Base-by-base conservation (phyloP, 2,888 invertebrate genomes). In the Stenolophus ochropezus region DNA sequence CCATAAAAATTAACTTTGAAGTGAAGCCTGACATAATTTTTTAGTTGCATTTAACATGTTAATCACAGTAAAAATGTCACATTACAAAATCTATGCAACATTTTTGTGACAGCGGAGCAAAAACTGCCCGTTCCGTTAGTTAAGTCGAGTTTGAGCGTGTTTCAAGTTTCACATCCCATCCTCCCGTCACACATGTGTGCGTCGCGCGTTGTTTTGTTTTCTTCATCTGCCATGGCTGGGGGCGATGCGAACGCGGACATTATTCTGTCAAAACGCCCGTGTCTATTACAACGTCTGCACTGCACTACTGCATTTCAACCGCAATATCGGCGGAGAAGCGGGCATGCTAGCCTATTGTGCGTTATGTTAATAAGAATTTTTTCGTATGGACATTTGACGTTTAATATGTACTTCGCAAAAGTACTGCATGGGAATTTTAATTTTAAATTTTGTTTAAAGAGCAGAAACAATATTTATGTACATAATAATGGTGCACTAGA, bases 281-380 rank as follows among this genome's bases (percentile, higher is more conserved):
- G 53, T 53, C 20, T 53, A 18, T 53, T 53, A 53, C 16, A 53
- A 18, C 49, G 16, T 49, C 49, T 49, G 42, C 2, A n/a, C 14
- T 49, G 49, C 53, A 53, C 20, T 53, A 5, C 8, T 53, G 20
- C 53, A 16, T 5, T n/a, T n/a, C n/a, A n/a, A n/a, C 18, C 20
- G 53, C 53, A 53, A 53, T 53, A 53, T 53, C 20, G 53, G 53
- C 2, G 16, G 53, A 49, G 49, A 49, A 49, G 49, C 16, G 16
- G n/a, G 49, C 16, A 16, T 18, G 53, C 53, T 20, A n/a, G n/a
- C n/a, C 53, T 18, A 53, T 53, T 53, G 53, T 53, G 53, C 20
- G 53, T 18, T 18, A 53, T 53, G 53, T 18, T 53, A 53, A 53
- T 53, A 53, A 53, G 53, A 14, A 53, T 53, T 53, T 53, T 53